phyloP scores from a whole-genome alignment of 2,113 vertebrate species.

The Acrocephalus kingi region DNA sequence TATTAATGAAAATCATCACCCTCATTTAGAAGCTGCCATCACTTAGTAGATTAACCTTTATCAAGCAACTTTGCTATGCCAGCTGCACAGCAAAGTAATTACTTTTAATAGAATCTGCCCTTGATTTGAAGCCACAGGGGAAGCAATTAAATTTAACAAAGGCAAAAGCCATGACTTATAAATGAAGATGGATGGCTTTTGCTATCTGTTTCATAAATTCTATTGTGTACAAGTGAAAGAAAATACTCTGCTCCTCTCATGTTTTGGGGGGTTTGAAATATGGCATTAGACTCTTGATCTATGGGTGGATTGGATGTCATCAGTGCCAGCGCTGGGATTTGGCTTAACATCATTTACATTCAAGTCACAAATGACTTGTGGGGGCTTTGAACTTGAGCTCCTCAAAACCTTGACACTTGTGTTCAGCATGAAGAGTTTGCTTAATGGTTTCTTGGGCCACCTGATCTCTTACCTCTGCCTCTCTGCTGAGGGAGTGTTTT shows the following conservation, averaged over 20 bases:
- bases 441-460: not conserved
- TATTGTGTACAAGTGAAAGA: not conserved
- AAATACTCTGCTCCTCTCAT: not conserved
- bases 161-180: constrained; percentile 55
- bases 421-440: not conserved
- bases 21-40: constrained; percentile 53
- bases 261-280: not conserved
- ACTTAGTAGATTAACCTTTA: constrained; percentile 66
- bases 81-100: constrained; percentile 59
- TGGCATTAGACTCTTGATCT: not conserved
- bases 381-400: not conserved
- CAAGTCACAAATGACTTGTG: not conserved
- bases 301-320: not conserved
- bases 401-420: not conserved
- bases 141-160: constrained; percentile 64
- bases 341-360: not conserved
- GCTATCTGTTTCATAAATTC: constrained; percentile 32
- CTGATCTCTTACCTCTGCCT: not conserved
- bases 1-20: constrained; percentile 54
- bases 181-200: constrained; percentile 61
- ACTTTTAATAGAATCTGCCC: constrained; percentile 58
- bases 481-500: not conserved
- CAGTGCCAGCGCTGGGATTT: not conserved
- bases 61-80: constrained; percentile 50
- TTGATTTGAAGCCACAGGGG: constrained; percentile 58